Conservation (phyloP, 1,140 invertebrate genomes). For the Conus betulinus region DNA sequence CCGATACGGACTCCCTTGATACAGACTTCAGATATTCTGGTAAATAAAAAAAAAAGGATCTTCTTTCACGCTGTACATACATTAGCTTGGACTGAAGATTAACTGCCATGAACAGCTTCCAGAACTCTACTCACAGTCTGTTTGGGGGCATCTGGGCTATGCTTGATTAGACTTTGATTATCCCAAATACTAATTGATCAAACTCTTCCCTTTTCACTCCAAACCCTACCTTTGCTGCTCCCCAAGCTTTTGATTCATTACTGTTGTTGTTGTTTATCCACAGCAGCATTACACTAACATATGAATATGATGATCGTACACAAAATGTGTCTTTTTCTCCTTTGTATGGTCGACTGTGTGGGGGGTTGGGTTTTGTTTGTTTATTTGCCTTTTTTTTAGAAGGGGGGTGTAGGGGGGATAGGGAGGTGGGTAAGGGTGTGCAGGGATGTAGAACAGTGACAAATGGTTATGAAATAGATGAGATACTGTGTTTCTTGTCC, state of each 20-base stretch:
- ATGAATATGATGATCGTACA: not conserved
- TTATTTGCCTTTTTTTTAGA: too few species aligned
- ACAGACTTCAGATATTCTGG: not conserved
- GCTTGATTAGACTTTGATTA: not conserved
- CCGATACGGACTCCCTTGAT: constrained; percentile 12
- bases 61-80: not conserved
- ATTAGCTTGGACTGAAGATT: not conserved
- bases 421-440: too few species aligned
- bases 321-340: too few species aligned
- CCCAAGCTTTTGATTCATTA: not conserved
- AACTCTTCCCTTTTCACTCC: not conserved
- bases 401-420: too few species aligned
- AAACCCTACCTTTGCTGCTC: not conserved
- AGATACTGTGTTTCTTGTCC: too few species aligned
- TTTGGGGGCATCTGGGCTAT: not conserved
- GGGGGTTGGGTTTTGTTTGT: too few species aligned
- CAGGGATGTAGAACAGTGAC: too few species aligned
- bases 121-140: not conserved
- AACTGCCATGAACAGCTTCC: not conserved
- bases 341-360: too few species aligned
- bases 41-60: not conserved
- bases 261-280: not conserved
- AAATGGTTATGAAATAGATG: too few species aligned
- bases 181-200: not conserved
- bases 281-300: not conserved